Percentiles rank a stretch among this genome's conserved stretches.
Evolutionary conservation across 2,797 vertebrate genomes (phyloP).

Genomic region (Salmo trutta): DNA sequence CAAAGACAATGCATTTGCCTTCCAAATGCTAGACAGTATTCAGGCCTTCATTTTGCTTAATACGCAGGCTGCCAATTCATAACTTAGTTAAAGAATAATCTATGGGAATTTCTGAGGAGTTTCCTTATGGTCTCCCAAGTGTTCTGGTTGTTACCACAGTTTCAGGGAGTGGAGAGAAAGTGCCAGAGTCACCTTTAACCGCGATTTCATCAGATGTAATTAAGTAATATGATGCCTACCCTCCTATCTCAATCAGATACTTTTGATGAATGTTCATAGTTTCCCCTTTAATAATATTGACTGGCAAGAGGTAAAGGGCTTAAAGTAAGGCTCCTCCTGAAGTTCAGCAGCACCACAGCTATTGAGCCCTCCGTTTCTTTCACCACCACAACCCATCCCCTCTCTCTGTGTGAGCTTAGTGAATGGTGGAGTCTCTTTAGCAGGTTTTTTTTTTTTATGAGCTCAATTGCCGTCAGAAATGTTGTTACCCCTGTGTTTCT

Average conservation of each 20-base stretch:
- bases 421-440: conserved; percentile 27
- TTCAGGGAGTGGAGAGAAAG: background rate
- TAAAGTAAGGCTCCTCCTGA: conserved; percentile 12
- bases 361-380: conserved; percentile 31
- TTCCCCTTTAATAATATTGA: background rate
- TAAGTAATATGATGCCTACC: background rate
- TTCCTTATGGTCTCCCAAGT: background rate
- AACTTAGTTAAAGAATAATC: background rate
- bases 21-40: background rate
- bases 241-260: background rate
- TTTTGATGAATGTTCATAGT: conserved; percentile 8
- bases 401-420: background rate
- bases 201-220: background rate
- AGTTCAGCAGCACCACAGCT: conserved; percentile 21
- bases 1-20: background rate
- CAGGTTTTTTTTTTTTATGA: conserved; percentile 43
- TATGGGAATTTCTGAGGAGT: background rate
- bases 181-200: background rate
- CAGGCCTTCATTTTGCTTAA: background rate
- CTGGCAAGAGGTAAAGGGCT: conserved; percentile 18
- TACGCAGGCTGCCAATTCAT: background rate
- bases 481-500: conserved; percentile 22
- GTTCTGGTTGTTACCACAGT: background rate
- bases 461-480: conserved; percentile 40
- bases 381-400: conserved; percentile 45